These are phyloP conservation scores for Anser cygnoides DNA, from an alignment of 2,113 vertebrate species.

Conservation along the genomic window DNA sequence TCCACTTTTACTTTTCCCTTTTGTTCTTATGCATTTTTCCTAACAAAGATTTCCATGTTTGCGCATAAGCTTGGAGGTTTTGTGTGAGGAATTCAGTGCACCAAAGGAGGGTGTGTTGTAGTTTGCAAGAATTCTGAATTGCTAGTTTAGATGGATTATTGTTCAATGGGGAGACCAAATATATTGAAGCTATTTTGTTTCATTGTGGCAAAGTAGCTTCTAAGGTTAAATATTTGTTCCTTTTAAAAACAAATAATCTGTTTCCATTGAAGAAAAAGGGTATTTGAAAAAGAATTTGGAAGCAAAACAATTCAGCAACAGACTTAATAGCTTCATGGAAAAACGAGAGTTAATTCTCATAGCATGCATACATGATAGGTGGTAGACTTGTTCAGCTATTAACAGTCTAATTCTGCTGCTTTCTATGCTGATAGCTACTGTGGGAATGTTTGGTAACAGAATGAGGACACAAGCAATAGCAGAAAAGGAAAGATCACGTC, in stretches of 20 bases:
- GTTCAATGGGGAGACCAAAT: not conserved
- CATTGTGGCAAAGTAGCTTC: not conserved
- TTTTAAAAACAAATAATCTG: not conserved
- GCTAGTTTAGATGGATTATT: not conserved
- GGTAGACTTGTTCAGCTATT: not conserved
- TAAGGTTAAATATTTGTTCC: not conserved
- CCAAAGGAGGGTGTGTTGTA: not conserved
- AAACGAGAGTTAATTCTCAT: not conserved
- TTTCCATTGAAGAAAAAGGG: not conserved
- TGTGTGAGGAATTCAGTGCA: not conserved
- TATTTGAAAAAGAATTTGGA: not conserved
- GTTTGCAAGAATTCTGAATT: not conserved
- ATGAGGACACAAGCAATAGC: not conserved
- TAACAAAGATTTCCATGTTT: not conserved
- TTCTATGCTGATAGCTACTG: not conserved
- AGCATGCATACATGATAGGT: not conserved
- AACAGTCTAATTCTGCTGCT: not conserved
- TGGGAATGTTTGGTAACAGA: not conserved
- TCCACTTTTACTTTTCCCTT: rapidly evolving
- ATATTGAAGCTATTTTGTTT: not conserved
- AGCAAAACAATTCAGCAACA: not conserved
- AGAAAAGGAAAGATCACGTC: not conserved
- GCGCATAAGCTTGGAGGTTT: rapidly evolving
- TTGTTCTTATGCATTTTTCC: not conserved
- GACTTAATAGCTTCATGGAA: not conserved